Conservation (phyloP, 2,797 vertebrate species). For the Nyctibius grandis region DNA sequence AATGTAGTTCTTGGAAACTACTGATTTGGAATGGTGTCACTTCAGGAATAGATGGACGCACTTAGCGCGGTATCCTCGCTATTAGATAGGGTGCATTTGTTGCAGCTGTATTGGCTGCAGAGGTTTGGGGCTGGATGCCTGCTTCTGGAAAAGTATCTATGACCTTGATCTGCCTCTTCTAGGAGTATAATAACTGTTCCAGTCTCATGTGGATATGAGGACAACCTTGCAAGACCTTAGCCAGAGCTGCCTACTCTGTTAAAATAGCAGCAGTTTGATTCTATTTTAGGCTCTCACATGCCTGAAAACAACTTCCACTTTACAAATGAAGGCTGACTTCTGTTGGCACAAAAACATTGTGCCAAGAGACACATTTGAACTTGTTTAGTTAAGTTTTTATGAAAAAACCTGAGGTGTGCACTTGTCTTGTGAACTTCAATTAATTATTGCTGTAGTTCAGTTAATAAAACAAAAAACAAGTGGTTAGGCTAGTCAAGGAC, state of each 20-base stretch:
- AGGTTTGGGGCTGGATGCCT: neutral
- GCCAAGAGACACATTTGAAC: neutral
- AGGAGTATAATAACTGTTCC: neutral
- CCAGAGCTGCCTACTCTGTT: neutral
- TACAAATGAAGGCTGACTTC: neutral
- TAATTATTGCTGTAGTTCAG: neutral
- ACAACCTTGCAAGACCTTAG: neutral
- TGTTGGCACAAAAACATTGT: neutral
- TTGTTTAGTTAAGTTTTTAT: neutral
- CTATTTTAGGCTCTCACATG: constrained; percentile 19
- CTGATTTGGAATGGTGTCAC: neutral
- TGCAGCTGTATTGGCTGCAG: neutral
- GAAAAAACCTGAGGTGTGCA: neutral
- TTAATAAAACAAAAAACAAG: neutral
- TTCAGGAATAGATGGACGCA: neutral
- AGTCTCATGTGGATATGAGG: neutral
- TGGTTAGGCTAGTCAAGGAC: neutral
- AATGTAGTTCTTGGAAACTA: neutral
- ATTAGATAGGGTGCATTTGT: neutral
- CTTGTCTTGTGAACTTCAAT: neutral
- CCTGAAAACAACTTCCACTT: neutral
- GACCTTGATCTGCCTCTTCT: neutral
- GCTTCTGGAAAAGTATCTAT: neutral
- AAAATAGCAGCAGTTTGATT: neutral
- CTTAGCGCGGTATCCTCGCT: neutral